Conservation (phyloP, 2,888 invertebrate species). For the Lobophora halterata region DNA sequence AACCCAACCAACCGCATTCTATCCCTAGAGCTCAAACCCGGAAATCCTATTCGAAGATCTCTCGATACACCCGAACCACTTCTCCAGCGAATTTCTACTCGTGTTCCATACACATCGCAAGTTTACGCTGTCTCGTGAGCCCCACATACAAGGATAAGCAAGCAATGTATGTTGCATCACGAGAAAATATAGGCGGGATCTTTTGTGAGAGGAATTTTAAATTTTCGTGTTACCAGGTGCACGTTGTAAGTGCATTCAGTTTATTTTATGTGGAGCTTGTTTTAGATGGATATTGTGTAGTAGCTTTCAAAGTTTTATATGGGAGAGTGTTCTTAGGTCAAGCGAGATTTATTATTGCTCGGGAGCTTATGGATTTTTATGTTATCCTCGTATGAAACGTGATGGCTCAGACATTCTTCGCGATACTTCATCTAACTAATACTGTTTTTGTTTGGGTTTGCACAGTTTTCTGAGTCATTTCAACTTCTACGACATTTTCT, state of each 20-base stretch:
- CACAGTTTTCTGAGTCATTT: too few relatives aligned
- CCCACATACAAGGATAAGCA: constrained; percentile 38
- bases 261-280: constrained; percentile 24
- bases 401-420: too few relatives aligned
- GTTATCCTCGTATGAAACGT: not conserved
- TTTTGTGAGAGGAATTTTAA: constrained; percentile 39
- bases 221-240: constrained; percentile 26
- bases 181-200: constrained; percentile 34
- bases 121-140: constrained; percentile 46
- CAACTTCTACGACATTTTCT: too few relatives aligned
- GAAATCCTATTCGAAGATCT: constrained; percentile 28
- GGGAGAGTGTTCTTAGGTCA: constrained; percentile 3
- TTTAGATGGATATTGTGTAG: constrained; percentile 20
- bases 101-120: constrained; percentile 43
- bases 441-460: too few relatives aligned
- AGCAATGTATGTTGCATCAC: constrained; percentile 31
- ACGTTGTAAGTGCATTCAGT: constrained; percentile 23
- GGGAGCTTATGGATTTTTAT: not conserved
- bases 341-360: constrained; percentile 3
- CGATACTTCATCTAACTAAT: too few relatives aligned
- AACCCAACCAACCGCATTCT: constrained; percentile 16
- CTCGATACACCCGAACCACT: constrained; percentile 25
- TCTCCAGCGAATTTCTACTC: constrained; percentile 29
- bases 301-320: constrained; percentile 18
- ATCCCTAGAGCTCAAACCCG: constrained; percentile 27